A percentile compares a stretch with the other conserved stretches of the same genome.
These are phyloP conservation scores for Odontomachus brunneus DNA, from an alignment of 1,140 invertebrate species.

Conservation along the genomic window DNA sequence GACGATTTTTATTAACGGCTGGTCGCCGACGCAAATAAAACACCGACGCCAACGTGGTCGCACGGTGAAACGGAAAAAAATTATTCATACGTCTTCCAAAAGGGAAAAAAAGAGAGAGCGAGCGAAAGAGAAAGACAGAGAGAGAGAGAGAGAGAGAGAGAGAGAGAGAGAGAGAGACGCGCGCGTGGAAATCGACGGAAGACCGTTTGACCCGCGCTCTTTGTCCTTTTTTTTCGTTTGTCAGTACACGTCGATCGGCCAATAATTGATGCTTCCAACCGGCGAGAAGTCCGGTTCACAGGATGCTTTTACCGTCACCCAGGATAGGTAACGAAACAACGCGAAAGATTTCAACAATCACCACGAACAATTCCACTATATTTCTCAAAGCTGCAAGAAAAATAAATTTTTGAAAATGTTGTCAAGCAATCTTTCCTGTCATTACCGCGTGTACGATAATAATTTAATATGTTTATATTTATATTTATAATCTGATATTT, in stretches of 20 bases:
- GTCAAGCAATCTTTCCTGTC: no score
- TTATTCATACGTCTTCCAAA: constrained; percentile 13
- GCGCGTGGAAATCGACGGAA: background rate
- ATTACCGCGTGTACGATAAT: no score
- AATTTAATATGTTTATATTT: no score
- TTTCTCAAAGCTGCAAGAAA: no score
- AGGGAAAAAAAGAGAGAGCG: background rate
- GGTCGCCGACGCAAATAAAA: constrained; percentile 12
- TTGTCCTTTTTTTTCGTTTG: background rate
- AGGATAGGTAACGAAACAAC: background rate
- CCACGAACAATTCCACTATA: background rate
- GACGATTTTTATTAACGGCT: constrained; percentile 46
- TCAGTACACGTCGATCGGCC: constrained; percentile 21
- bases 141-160: no score
- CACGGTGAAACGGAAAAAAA: constrained; percentile 15
- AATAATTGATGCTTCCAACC: constrained; percentile 19
- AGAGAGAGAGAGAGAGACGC: no score
- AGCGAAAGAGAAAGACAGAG: no score
- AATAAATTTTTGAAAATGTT: background rate
- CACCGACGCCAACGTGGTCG: background rate
- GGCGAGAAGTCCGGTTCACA: background rate
- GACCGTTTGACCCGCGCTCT: background rate
- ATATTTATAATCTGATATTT: no score
- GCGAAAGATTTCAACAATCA: background rate
- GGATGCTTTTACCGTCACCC: background rate